Percentiles rank a stretch among this genome's conserved stretches.
phyloP scores from a whole-genome alignment of 2,888 invertebrate genomes.

The Drosophila mettleri region DNA sequence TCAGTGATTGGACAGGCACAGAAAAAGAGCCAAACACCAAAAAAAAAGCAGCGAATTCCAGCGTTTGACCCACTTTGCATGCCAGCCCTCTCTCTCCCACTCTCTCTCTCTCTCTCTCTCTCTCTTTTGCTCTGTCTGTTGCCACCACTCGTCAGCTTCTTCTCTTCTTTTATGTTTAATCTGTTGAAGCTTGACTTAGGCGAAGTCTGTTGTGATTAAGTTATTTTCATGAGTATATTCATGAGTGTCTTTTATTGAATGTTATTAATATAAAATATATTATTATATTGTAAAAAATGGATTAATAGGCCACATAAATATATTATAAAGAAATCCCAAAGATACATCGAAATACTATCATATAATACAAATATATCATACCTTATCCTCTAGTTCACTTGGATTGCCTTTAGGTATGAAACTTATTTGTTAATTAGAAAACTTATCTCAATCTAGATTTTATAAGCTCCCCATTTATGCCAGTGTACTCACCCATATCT shows the following conservation, averaged over 20 bases:
- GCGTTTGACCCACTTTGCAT: conserved; percentile 46
- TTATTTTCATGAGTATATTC: conserved; percentile 18
- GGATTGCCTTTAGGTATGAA: background rate
- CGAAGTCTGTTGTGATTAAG: conserved; percentile 12
- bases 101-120: background rate
- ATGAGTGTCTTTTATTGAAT: background rate
- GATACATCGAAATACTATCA: background rate
- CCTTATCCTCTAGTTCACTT: background rate
- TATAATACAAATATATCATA: background rate
- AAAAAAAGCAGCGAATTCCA: conserved; percentile 29
- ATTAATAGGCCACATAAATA: background rate
- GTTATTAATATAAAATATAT: background rate
- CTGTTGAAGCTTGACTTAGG: conserved; percentile 4
- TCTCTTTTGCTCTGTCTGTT: too few species aligned
- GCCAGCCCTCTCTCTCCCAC: background rate
- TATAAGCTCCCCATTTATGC: background rate
- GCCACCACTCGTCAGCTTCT: too few species aligned
- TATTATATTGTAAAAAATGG: background rate
- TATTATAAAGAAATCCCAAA: too few species aligned
- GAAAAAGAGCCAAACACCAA: too few species aligned
- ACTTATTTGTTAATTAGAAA: background rate
- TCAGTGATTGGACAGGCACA: conserved; percentile 39
- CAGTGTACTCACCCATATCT: conserved; percentile 4
- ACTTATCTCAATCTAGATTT: background rate
- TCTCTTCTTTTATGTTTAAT: background rate